Percentiles rank a stretch among this genome's conserved stretches.
Evolutionary conservation across 2,797 vertebrate genomes (phyloP).

Genomic region (Acipenser ruthenus): DNA sequence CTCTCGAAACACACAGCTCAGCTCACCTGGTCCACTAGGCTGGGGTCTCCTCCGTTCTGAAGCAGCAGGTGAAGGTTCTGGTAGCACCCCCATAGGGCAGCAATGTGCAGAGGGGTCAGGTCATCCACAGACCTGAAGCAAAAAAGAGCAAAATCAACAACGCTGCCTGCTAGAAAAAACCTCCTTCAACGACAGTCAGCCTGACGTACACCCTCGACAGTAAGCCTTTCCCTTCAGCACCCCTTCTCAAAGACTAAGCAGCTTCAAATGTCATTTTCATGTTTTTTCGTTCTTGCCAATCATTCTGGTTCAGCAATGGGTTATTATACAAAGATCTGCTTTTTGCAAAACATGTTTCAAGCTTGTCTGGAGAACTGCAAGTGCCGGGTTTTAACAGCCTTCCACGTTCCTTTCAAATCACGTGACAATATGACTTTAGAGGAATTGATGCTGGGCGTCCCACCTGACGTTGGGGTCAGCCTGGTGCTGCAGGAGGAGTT

Average conservation of each 20-base stretch:
- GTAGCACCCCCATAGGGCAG: conserved; percentile 70
- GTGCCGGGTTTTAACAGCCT: no score
- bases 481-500: conserved; percentile 56
- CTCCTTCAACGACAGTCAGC: conserved; percentile 16
- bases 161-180: not conserved
- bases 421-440: no score
- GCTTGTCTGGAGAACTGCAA: no score
- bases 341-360: no score
- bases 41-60: conserved; percentile 58
- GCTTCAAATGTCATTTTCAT: no score
- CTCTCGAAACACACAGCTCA: not conserved
- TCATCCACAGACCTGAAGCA: conserved; percentile 54
- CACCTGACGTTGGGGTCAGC: conserved; percentile 72
- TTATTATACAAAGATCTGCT: no score
- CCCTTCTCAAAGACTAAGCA: not conserved
- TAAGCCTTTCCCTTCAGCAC: not conserved
- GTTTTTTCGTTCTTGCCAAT: no score
- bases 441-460: not conserved
- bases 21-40: conserved; percentile 59
- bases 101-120: conserved; percentile 67
- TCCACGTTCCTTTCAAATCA: no score
- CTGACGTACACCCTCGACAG: not conserved
- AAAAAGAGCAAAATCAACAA: conserved; percentile 16
- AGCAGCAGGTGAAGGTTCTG: conserved; percentile 63
- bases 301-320: no score